phyloP scores from a whole-genome alignment of 2,113 vertebrate genomes.

The Alligator sinensis region DNA sequence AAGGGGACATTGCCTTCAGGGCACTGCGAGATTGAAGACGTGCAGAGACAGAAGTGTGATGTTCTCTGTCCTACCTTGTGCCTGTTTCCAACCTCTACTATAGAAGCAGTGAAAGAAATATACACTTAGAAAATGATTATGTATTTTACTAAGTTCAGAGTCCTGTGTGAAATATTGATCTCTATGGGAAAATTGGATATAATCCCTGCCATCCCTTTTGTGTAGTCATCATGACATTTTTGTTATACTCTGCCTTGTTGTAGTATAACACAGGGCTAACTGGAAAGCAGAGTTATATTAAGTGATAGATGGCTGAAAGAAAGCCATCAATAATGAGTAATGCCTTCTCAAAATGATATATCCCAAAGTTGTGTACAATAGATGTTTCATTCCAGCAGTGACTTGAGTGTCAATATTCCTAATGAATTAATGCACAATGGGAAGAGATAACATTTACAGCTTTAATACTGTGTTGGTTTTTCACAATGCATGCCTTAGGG shows the following conservation, averaged over 20 bases:
- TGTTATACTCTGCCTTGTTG: neutral
- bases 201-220: constrained; percentile 17
- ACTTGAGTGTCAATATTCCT: neutral
- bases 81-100: too few species aligned
- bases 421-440: neutral
- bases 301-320: constrained; percentile 1
- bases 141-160: constrained; percentile 11
- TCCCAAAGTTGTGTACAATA: constrained; percentile 21
- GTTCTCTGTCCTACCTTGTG: too few species aligned
- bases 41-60: too few species aligned
- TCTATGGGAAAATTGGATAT: neutral
- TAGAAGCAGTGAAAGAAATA: too few species aligned
- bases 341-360: neutral
- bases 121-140: too few species aligned
- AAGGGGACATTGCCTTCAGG: too few species aligned
- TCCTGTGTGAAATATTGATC: constrained; percentile 15
- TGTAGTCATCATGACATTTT: neutral
- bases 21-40: too few species aligned
- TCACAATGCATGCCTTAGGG: neutral
- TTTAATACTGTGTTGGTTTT: neutral
- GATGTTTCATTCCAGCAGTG: neutral
- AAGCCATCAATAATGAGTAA: neutral
- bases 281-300: neutral
- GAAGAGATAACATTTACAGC: neutral
- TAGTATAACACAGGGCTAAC: neutral